Base-by-base conservation (phyloP, 2,888 invertebrate species). In the Hirtodrosophila confusa region DNA sequence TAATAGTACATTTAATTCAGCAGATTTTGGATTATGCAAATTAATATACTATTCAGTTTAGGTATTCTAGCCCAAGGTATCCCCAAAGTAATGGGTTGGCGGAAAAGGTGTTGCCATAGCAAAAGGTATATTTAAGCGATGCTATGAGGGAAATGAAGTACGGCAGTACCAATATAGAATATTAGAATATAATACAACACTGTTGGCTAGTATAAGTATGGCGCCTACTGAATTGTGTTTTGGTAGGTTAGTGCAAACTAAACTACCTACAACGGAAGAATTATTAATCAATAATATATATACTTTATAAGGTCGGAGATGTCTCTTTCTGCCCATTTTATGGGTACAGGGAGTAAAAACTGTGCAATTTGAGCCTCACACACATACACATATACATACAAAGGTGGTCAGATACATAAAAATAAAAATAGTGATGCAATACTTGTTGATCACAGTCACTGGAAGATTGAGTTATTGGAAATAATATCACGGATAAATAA, bases 131-230 rank as follows among this genome's bases (percentile, higher is more conserved):
- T 40, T 87, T 24, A 80, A 69, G 12, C 47, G 69, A 3, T 75
- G 68, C 33, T 69, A 61, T 47, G 70, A 69, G 33, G 31, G 53
- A 5, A n/a, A 31, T 40, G 63, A 70, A 2, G 9, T 44, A 2
- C 37, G 41, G 4, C 6, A 47, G 27, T 75, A 31, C 60, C 69
- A 73, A 35, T 74, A 76, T 41, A 24, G 68, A 10, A 45, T 78
- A 12, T 36, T 78, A 17, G 71, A 78, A 62, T 70, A 72, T 24
- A 78, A 76, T 36, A 66, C 68, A 7, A 72, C 69, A n/a, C 69
- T 61, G 6, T 48, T 70, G 0, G 60, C 64, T 7, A 57, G 63
- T 43, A 67, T 65, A 67, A 36, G 51, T n/a, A n/a, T 70, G 35
- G 27, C 64, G 1, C 69, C 67, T 37, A 41, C 62, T 4, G 6